Conservation (phyloP, 2,113 vertebrate species). For the Trochalopteron elliotii region DNA sequence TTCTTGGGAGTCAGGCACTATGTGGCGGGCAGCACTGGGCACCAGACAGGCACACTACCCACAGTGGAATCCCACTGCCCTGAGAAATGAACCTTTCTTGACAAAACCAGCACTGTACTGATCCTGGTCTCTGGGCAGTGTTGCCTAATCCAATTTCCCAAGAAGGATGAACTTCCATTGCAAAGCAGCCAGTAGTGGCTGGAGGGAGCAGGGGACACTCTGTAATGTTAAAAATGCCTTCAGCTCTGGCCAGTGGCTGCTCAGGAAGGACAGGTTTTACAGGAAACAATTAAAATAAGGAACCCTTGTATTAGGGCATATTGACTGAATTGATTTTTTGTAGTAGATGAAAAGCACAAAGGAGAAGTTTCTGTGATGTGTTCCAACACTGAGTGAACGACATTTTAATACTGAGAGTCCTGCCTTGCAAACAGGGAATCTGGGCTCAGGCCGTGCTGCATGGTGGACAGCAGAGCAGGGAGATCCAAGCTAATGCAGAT, state of each 20-base stretch:
- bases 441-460: not conserved
- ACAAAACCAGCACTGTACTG: not conserved
- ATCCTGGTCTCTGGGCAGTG: not conserved
- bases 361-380: not conserved
- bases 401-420: not conserved
- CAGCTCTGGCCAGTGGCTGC: not conserved
- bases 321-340: not conserved
- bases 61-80: not conserved
- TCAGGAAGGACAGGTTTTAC: not conserved
- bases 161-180: not conserved
- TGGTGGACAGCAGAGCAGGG: fast-evolving
- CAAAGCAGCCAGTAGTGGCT: not conserved
- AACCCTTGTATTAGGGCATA: not conserved
- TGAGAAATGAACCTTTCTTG: not conserved
- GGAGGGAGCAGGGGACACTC: not conserved
- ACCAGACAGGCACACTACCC: not conserved
- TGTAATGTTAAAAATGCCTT: not conserved
- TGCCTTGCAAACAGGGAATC: not conserved
- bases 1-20: not conserved
- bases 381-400: not conserved
- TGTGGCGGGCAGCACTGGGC: not conserved
- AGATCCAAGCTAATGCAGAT: not conserved
- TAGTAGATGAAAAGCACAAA: not conserved
- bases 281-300: not conserved
- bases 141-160: not conserved